Base-by-base conservation (phyloP, 2,113 vertebrate genomes). In the Heterotis niloticus region DNA sequence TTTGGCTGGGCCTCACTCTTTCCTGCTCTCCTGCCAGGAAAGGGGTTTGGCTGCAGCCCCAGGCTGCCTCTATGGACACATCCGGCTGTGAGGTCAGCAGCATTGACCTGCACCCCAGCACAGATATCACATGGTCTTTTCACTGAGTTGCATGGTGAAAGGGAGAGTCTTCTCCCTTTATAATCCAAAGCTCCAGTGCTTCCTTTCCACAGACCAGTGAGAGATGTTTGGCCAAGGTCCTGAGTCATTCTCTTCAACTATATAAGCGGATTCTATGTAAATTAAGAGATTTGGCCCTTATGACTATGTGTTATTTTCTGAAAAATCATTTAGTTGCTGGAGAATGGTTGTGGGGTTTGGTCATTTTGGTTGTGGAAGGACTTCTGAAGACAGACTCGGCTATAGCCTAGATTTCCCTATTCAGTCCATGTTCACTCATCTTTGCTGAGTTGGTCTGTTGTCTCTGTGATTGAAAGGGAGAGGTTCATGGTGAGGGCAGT, bases 371-470 rank as follows among this genome's bases (percentile, higher is more conserved):
- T 52, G 23, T 72, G 69, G 44, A 54, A 72, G 54, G n/a, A 72
- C 54, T n/a, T 17, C 75, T 75, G 28, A 3, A 24, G 12, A 23
- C 20, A 56, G 24, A 20, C 14, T 52, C 17, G 57, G n/a, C 16
- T 16, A 17, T 57, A 9, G 74, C 83, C 82, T 82, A 64, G 81
- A 78, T 83, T 44, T 80, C 60, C 69, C 75, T 70, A 71, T 79
- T 54, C 51, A 26, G 68, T 79, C 20, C 4, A 29, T 79, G 71
- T 75, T 59, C 79, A 54, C 62, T 81, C 78, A 76, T 74, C 67
- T 69, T 66, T 60, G 68, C 20, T 81, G 62, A 79, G 68, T 81
- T 67, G 69, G 75, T 77, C 69, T 78, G 60, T 16, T 76, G 77
- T 59, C 28, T 0, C 3, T 71, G n/a, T 52, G 14, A 34, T 18